Evolutionary conservation across 2,113 vertebrate species (phyloP).

Genomic region (Ovis canadensis): DNA sequence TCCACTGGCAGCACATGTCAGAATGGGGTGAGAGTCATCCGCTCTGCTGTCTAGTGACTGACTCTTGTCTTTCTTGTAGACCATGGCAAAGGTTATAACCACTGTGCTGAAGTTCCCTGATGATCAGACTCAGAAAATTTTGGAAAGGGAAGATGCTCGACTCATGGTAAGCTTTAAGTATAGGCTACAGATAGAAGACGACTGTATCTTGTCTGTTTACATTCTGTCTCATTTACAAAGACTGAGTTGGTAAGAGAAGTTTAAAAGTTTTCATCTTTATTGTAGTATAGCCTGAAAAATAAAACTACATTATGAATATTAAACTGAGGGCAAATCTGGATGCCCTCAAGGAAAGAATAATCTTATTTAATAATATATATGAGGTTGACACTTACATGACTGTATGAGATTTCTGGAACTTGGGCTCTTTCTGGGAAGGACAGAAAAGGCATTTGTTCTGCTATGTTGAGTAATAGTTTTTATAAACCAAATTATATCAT

Average conservation of each 20-base stretch:
- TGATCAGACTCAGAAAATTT: conserved; percentile 94
- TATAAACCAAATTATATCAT: not conserved
- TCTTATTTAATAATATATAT: not conserved
- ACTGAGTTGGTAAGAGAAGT: not conserved
- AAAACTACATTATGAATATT: not conserved
- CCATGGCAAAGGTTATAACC: conserved; percentile 99
- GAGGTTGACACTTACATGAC: not conserved
- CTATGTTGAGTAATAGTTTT: not conserved
- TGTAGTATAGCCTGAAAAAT: not conserved
- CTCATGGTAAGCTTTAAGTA: conserved; percentile 81
- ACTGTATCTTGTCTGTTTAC: not conserved
- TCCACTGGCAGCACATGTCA: conserved; percentile 33
- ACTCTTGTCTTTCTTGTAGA: conserved; percentile 79
- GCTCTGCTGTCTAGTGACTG: not conserved
- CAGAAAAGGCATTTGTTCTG: not conserved
- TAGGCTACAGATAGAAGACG: not conserved
- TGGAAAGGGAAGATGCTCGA: conserved; percentile 93
- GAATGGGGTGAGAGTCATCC: not conserved
- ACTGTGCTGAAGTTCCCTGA: conserved; percentile 95
- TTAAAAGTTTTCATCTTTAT: not conserved
- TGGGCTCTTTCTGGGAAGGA: not conserved
- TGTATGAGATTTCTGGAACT: not conserved
- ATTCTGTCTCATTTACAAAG: not conserved
- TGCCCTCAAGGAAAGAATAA: not conserved
- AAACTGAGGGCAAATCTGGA: not conserved